Evolutionary conservation across 2,888 invertebrate species (phyloP), one percentile per base, ranked within the genome.

Genomic region (Cotesia congregata): DNA sequence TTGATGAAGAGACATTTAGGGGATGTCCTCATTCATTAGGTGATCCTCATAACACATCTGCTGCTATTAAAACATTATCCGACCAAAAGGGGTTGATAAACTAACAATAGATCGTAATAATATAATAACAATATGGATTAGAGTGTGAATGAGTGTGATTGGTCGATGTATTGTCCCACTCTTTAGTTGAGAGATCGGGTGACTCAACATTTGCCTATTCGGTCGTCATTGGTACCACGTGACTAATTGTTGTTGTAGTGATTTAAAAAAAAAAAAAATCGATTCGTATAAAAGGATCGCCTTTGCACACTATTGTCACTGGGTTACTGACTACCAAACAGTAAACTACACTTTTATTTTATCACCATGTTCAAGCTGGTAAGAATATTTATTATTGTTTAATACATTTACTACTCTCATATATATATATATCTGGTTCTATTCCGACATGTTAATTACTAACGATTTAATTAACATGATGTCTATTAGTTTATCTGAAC

Each of bases 311-410:
- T 80, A 72, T 78, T 81, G 78, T 83, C 87, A 88, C 80, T 87
- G 85, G 81, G 83, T 87, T 82, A 83, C 84, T 85, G 85, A 84
- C 86, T 84, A 86, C 82, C 87, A 81, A 85, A 81, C 84, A 87
- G 87, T 86, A 88, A 87, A 84, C 84, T 79, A 78, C 85, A 80
- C 82, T 67, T 74, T 79, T 82, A 30, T 85, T 83, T 80, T 82
- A 81, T 86, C 88, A 88, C 83, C 85, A 89, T 89, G 89, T 89
- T 88, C 88, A 89, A 89, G 86, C 83, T 89, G 89, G 89, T 89
- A 87, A 89, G 89, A 78, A 6, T 69, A 59, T 72, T 72, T 75
- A 12, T 74, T 17, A 17, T 17, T 17, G 17, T 17, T 17, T 17
- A 17, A 17, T 17, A 17, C 17, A 17, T 17, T 17, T 30, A 62